These are phyloP conservation scores for Ormyrus pomaceus DNA, from an alignment of 2,888 invertebrate species.

Conservation along the genomic window DNA sequence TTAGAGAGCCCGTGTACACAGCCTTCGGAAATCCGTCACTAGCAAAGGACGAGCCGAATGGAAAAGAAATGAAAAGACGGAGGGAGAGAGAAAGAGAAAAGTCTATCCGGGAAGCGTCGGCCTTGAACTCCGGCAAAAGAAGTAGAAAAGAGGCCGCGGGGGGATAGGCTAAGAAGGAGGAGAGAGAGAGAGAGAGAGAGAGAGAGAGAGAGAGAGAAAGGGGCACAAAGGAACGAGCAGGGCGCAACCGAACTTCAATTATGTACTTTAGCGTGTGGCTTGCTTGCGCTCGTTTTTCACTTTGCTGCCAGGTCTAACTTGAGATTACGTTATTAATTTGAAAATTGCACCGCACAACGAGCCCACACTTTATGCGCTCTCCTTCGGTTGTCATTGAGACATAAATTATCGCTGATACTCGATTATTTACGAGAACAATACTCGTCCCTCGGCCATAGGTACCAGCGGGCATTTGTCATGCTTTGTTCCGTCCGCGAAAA, in stretches of 20 bases:
- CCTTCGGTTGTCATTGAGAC: constrained; percentile 42
- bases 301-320: constrained; percentile 37
- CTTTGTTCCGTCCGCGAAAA: background rate
- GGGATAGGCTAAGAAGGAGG: constrained; percentile 27
- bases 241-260: constrained; percentile 51
- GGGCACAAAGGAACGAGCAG: constrained; percentile 49
- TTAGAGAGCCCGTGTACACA: too few species aligned
- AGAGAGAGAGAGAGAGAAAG: constrained; percentile 1
- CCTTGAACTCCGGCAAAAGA: constrained; percentile 42
- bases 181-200: background rate
- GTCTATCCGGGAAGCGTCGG: constrained; percentile 45
- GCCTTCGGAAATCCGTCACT: constrained; percentile 12
- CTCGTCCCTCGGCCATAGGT: constrained; percentile 2
- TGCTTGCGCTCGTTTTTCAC: constrained; percentile 51
- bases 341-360: constrained; percentile 31
- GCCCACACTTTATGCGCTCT: background rate
- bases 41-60: constrained; percentile 5
- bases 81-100: constrained; percentile 10
- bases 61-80: constrained; percentile 37
- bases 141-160: constrained; percentile 28
- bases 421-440: constrained; percentile 43
- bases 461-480: constrained; percentile 12
- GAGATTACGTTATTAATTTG: constrained; percentile 56
- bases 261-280: constrained; percentile 44
- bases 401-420: constrained; percentile 40